These are phyloP conservation scores for Muscicapa striata DNA, from an alignment of 2,797 vertebrate genomes.

Conservation along the genomic window DNA sequence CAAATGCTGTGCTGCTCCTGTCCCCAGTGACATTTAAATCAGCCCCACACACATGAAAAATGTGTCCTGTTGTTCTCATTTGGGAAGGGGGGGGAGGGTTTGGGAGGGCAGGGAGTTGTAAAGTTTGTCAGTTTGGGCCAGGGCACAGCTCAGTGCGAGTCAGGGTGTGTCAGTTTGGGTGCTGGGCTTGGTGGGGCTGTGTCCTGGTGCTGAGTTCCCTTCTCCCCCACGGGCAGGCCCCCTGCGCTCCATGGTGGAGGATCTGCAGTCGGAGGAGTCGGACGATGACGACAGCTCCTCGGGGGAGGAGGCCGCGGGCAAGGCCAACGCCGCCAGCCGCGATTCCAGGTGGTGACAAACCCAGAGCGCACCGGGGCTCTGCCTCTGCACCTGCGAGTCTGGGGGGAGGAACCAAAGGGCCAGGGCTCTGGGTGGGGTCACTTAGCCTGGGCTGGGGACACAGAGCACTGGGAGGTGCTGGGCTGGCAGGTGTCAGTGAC, in stretches of 20 bases:
- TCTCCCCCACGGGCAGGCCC: slow-evolving; percentile 71
- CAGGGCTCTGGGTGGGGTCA: neutral
- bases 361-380: neutral
- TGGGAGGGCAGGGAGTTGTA: neutral
- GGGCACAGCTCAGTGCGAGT: rapidly evolving
- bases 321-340: slow-evolving; percentile 87
- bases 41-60: neutral
- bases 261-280: slow-evolving; percentile 94
- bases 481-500: neutral
- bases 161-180: rapidly evolving
- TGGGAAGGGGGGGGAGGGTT: neutral
- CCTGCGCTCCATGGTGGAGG: slow-evolving; percentile 94
- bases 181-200: neutral
- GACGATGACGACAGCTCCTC: slow-evolving; percentile 96
- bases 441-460: neutral
- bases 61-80: neutral
- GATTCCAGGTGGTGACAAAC: slow-evolving; percentile 87
- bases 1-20: neutral
- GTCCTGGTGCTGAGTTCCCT: neutral
- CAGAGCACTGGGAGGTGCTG: neutral
- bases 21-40: neutral
- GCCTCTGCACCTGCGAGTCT: neutral
- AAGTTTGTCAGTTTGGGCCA: neutral
- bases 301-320: slow-evolving; percentile 88
- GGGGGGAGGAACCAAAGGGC: neutral